These are phyloP conservation scores for Variabilichromis moorii DNA, from an alignment of 2,113 vertebrate species.

Conservation along the genomic window DNA sequence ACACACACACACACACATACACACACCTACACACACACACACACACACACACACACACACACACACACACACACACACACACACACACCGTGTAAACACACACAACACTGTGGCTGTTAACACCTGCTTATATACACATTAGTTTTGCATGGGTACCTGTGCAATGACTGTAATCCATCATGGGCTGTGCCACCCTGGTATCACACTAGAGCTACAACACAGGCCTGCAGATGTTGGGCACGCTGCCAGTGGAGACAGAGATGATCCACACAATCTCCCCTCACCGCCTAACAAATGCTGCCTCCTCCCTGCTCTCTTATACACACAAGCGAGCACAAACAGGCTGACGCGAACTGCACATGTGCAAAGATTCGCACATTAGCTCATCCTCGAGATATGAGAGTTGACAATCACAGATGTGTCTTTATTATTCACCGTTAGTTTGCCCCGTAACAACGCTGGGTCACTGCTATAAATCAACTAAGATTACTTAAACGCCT, in stretches of 20 bases:
- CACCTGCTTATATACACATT: slow-evolving; percentile 67
- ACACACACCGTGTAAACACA: slow-evolving; percentile 8
- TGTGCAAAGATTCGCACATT: neutral
- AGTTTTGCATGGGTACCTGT: slow-evolving; percentile 65
- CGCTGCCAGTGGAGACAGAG: slow-evolving; percentile 30
- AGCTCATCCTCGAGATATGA: neutral
- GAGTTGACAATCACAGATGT: slow-evolving; percentile 10
- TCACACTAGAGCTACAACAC: slow-evolving; percentile 37
- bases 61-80: slow-evolving; percentile 14
- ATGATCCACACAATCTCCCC: slow-evolving; percentile 22
- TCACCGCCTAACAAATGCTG: slow-evolving; percentile 32
- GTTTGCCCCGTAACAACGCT: slow-evolving; percentile 3
- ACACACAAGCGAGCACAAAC: slow-evolving; percentile 7
- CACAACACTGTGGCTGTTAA: slow-evolving; percentile 52
- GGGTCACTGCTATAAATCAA: neutral
- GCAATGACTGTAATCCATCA: slow-evolving; percentile 68
- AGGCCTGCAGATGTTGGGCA: slow-evolving; percentile 64
- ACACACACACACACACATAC: neutral
- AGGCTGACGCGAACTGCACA: neutral
- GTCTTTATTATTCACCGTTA: slow-evolving; percentile 30
- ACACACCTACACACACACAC: neutral
- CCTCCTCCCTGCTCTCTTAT: slow-evolving; percentile 11
- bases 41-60: neutral
- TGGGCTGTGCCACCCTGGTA: slow-evolving; percentile 37
- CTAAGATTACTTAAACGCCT: slow-evolving; percentile 3